Conservation (phyloP, 2,113 vertebrate species). For the Nanorana parkeri region DNA sequence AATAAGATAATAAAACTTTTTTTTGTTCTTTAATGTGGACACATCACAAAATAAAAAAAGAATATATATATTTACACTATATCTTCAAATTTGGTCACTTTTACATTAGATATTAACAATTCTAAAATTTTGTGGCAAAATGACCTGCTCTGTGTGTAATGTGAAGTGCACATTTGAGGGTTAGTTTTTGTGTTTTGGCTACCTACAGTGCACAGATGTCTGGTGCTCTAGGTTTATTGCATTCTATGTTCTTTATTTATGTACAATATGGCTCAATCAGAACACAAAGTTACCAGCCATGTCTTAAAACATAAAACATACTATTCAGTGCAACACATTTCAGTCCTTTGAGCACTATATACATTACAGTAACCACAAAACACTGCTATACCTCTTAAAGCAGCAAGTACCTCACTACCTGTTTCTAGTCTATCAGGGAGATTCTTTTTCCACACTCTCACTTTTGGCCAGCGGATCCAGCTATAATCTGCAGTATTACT, state of each 20-base stretch:
- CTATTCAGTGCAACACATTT: constrained; percentile 57
- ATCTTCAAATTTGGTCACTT: constrained; percentile 68
- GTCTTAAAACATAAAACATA: constrained; percentile 23
- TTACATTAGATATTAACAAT: constrained; percentile 66
- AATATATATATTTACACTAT: constrained; percentile 69
- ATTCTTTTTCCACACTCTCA: background rate
- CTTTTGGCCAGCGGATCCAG: constrained; percentile 70
- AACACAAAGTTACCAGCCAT: constrained; percentile 61
- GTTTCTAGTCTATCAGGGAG: constrained; percentile 24
- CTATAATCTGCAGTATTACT: constrained; percentile 69
- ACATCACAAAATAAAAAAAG: constrained; percentile 77
- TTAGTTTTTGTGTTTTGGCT: constrained; percentile 57
- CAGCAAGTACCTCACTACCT: constrained; percentile 29
- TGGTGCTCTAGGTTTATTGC: constrained; percentile 69
- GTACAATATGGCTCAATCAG: constrained; percentile 75
- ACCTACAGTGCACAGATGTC: constrained; percentile 65
- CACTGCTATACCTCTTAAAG: constrained; percentile 23
- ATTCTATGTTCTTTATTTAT: constrained; percentile 65
- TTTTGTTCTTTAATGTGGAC: constrained; percentile 76
- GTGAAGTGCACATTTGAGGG: constrained; percentile 66
- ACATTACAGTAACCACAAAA: constrained; percentile 61
- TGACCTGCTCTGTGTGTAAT: constrained; percentile 59
- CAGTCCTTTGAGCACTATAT: constrained; percentile 58
- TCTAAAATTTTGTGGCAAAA: constrained; percentile 65
- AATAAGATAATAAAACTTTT: constrained; percentile 73